Base-by-base conservation (phyloP, 2,797 vertebrate genomes). In the Thamnophis elegans region DNA sequence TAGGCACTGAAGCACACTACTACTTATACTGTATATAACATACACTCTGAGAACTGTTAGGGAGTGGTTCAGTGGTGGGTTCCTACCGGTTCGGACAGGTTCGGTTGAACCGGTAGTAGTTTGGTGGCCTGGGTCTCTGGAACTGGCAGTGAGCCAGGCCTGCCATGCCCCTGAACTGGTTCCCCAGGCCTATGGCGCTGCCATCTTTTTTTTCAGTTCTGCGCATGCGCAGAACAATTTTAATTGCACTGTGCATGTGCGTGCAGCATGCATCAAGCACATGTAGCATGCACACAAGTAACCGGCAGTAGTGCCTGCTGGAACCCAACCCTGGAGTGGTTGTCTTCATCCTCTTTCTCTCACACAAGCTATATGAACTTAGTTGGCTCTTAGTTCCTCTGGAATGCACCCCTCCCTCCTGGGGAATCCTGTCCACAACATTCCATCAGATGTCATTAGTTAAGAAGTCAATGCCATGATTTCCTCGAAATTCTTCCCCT, bases 391-490 rank as follows among this genome's bases (percentile, higher is more conserved):
- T 68, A 32, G 13, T 32, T 68, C n/a, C 62, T 68, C n/a, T 68
- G n/a, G 14, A 32, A 68, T 68, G 6, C n/a, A 68, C 1, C 65
- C n/a, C 2, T 68, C n/a, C 14, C n/a, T 32, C 65, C n/a, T 32
- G 65, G 26, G 65, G n/a, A 68, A 68, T 73, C n/a, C 32, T 32
- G 5, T 32, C 62, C 13, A 36, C 60, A 28, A 62, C 32, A 20
- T 73, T 73, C 68, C 68, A 32, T 73, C 68, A 36, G 32, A 73
- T 96, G 95, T 95, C 96, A 96, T 95, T 88, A 96, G 95, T 95
- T 94, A 93, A 96, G 96, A 96, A 95, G 86, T 25, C 93, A 92
- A 96, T 94, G 87, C 53, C 94, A 95, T 97, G 97, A 97, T 97
- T 97, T 95, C 97, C 95, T 42, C 95, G 90, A 51, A 51, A 26